Evolutionary conservation across 2,797 vertebrate genomes (phyloP).

Genomic region (Danio kyathit): DNA sequence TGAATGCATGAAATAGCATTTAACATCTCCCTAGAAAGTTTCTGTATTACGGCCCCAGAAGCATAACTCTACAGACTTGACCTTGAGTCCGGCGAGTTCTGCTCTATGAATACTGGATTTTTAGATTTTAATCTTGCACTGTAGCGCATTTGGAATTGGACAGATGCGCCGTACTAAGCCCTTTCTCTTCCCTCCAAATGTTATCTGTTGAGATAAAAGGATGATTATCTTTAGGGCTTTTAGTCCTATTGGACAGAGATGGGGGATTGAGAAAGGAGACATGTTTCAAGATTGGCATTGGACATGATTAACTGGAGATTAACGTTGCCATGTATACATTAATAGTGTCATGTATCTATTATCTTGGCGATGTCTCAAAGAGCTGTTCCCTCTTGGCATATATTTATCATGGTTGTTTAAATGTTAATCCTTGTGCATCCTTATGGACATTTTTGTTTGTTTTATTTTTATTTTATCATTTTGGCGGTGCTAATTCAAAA

Average conservation of each 20-base stretch:
- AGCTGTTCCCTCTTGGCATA: too few relatives aligned
- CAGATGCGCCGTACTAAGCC: neutral
- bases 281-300: too few relatives aligned
- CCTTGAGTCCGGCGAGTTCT: neutral
- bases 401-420: too few relatives aligned
- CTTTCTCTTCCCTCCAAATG: constrained; percentile 1
- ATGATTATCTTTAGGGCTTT: constrained; percentile 11
- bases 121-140: neutral
- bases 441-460: too few relatives aligned
- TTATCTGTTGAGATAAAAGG: neutral
- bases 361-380: too few relatives aligned
- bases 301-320: too few relatives aligned
- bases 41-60: neutral
- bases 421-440: too few relatives aligned
- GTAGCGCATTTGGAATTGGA: neutral
- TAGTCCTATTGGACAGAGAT: constrained; percentile 10
- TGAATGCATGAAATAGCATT: too few relatives aligned
- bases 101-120: neutral
- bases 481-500: too few relatives aligned
- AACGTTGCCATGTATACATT: too few relatives aligned
- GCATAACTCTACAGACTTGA: neutral
- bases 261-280: neutral
- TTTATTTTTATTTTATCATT: too few relatives aligned
- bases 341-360: too few relatives aligned
- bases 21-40: neutral